phyloP scores from a whole-genome alignment of 2,888 invertebrate species.

The Limnephilus rhombicus region DNA sequence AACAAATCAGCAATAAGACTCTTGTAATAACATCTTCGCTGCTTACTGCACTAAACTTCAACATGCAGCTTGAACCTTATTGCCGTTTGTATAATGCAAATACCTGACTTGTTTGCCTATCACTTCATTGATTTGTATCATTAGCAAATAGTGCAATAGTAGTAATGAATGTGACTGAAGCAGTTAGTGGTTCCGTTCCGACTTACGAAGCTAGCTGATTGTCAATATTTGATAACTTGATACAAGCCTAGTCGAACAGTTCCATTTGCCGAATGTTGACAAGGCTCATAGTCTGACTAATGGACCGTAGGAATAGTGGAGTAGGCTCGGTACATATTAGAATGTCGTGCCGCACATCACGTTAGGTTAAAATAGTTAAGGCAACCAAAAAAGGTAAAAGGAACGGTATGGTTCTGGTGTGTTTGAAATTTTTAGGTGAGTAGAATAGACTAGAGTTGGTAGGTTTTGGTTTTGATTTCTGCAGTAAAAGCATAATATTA shows the following conservation, averaged over 20 bases:
- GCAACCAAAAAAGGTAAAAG: background rate
- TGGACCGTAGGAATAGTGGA: background rate
- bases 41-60: background rate
- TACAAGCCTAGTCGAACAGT: constrained; percentile 1
- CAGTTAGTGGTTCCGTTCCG: background rate
- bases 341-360: background rate
- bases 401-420: background rate
- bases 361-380: background rate
- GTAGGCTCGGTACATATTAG: background rate
- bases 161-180: background rate
- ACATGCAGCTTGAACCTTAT: background rate
- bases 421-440: background rate
- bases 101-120: constrained; percentile 7
- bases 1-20: background rate
- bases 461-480: background rate
- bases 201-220: background rate
- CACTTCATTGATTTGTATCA: constrained; percentile 31
- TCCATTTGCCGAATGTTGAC: constrained; percentile 24
- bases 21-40: background rate
- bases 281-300: constrained; percentile 29
- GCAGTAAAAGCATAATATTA: no score
- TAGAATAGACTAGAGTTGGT: background rate
- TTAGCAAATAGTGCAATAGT: constrained; percentile 7
- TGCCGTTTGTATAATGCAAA: constrained; percentile 21
- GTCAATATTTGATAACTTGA: constrained; percentile 38